Evolutionary conservation across 37 sponge, comb jelly and placozoan species (phyloP), one percentile per base, ranked within the genome.

Genomic region (Halichondria panicea): DNA sequence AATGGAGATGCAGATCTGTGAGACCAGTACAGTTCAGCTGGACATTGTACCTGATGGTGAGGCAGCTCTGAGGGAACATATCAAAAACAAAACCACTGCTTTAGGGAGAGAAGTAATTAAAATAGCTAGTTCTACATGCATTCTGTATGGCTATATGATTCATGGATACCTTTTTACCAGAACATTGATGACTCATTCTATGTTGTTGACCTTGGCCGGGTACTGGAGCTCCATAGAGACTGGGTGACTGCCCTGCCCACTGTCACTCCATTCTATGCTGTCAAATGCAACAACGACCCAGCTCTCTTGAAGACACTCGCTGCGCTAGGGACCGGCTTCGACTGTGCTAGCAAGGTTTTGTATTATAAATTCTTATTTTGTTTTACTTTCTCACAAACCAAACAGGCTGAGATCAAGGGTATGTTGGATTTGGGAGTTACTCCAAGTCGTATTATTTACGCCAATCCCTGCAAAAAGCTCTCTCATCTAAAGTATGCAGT

Each of bases 241-340:
- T 95, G 96, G 96, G 67, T n/a, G 25, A 33, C 15, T 18, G 50
- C 70, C 38, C 81, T 95, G 18, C 96, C 93, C 12, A n/a, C 41
- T 24, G 71, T 95, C 38, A 50, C 73, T 0, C 93, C 93, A 19
- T 95, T 89, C 70, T 95, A 95, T 68, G 94, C 96, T 74, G 88
- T 95, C 37, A 95, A 95, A 70, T 95, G 96, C 63, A 92, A 95
- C 62, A 68, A 82, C n/a, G 93, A 95, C 77, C 83, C 81, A 37
- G 56, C 81, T 1, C 15, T 95, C 45, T 70, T 95, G 22, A 58
- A 68, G 45, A 64, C 78, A 4, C 85, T 95, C 35, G 87, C 90
- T 60, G 66, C 46, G 4, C 44, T 95, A 54, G 96, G 96, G 6
- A 35, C 68, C 61, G 96, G 96, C 18, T 95, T 95, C 68, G 96